Base-by-base conservation (phyloP, 2,113 vertebrate species). In the Chionis minor region DNA sequence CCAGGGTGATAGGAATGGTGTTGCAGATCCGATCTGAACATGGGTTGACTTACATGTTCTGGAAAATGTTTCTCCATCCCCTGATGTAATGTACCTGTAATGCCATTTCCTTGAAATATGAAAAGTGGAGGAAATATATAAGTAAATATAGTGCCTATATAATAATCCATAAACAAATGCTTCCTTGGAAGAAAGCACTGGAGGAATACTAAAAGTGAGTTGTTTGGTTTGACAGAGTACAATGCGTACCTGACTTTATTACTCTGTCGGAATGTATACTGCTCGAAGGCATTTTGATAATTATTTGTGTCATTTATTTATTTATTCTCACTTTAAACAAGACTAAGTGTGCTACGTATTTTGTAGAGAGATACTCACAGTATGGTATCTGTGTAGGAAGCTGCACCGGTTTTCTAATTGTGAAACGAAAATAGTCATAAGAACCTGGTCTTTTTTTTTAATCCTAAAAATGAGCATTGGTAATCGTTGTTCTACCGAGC, bases 221-320 rank as follows among this genome's bases (percentile, higher is more conserved):
- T 85, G 75, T 94, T 97, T 81, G 83, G 59, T 88, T 92, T 94
- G 91, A 95, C 92, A 85, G 67, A 86, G 84, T 45, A 87, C 91
- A 89, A 12, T 66, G 73, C 8, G 33, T 54, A 47, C 80, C 83
- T 95, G 83, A 91, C 77, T 95, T 87, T 73, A 94, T 96, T 92
- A 90, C 62, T 95, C 67, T 82, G 32, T 30, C 8, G 13, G 91
- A 87, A 92, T 81, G 80, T 42, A 73, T 42, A 65, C 54, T 55
- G 95, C 97, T 96, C 6, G 3, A 3, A 94, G 94, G 84, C 86
- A 89, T 95, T 96, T 80, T 79, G 86, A 91, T 94, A 95, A 97
- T 97, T 94, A 96, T 94, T 95, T 75, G 45, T 84, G 74, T n/a
- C 58, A 16, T 92, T 90, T 90, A 88, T 95, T 94, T 94, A 71